Evolutionary conservation across 2,888 invertebrate species (phyloP), one percentile per base, ranked within the genome.

Genomic region (Archaeoteleia sp.): DNA sequence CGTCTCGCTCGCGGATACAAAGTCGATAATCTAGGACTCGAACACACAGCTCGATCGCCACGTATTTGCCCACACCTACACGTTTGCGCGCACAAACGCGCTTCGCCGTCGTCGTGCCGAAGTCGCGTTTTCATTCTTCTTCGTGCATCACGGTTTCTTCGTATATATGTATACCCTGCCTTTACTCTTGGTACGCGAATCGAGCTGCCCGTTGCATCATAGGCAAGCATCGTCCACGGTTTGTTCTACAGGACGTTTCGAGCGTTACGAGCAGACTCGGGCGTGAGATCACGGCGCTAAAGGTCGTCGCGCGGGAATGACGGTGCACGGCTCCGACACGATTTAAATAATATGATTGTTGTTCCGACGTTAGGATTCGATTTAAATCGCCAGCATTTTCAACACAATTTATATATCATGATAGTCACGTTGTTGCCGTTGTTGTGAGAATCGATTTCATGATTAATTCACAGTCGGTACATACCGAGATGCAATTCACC

Each of bases 191-290:
- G 20, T 27, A 32, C 42, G 15, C 30, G 55, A 37, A 20, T 25
- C 45, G 40, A 43, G 29, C 45, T 35, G 54, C 37, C 49, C 51
- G 55, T 70, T 70, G 60, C 63, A 63, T 67, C 70, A 70, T 35
- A 39, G 54, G 29, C 62, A 49, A 27, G 55, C 51, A 55, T 60
- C 66, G 61, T 66, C 62, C 62, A 48, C 61, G 69, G 66, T 67
- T 55, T 70, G 66, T 67, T 63, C 54, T 46, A 67, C 66, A 70
- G 70, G 70, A 67, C 66, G 70, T 70, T 70, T 66, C 62, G 58
- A 70, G 70, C 61, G 67, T 46, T 54, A 9, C 51, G 37, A 58
- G 46, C 46, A 17, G 46, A 54, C 62, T 34, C 70, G 70, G 60
- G 67, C 67, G 65, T 66, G 65, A 66, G 65, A 66, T 58, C 58